Evolutionary conservation across 2,797 vertebrate genomes (phyloP), one percentile per base, ranked within the genome.

Genomic region (Oreochromis grahami): DNA sequence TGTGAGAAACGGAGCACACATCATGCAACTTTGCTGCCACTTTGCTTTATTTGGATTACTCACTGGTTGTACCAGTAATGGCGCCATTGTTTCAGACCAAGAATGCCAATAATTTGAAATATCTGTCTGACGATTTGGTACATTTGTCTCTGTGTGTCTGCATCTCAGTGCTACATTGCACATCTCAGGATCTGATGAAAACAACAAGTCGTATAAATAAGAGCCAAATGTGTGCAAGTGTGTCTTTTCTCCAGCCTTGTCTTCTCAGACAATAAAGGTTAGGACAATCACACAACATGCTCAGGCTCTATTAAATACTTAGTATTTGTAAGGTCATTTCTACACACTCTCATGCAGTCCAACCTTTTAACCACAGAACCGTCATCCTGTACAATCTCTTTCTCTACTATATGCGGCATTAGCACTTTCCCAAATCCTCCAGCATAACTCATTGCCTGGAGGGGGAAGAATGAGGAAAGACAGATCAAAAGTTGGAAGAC

Each of bases 321-420:
- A 58, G 29, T 74, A 34, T 53, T 43, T 41, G 9, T 76, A 7
- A 36, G 77, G 5, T 83, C 51, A 43, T 80, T 41, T 79, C 76
- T 50, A 10, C 70, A 80, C 91, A 90, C 70, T 82, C 85, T 60
- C 96, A 95, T 95, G 92, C 84, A 60, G 78, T 83, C 98, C 96
- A 96, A 99, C 98, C 98, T 99, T 98, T 97, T 98, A 90, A 99
- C 92, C 94, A 98, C 88, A 77, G 98, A 98, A 94, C 98, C 98
- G 72, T 99, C 98, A 53, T 98, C 97, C 95, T 96, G 98, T 83
- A 96, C 88, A 93, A 97, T 84, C 92, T 98, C 96, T 82, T 94
- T 97, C 95, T 99, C 98, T 94, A 97, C 95, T 97, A 99, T 96
- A 94, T 96, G 94, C 76, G 98, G 97, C 56, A 97, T 90, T n/a